These are phyloP conservation scores for Xiphydria camelus DNA, from an alignment of 2,888 invertebrate genomes.

Conservation along the genomic window DNA sequence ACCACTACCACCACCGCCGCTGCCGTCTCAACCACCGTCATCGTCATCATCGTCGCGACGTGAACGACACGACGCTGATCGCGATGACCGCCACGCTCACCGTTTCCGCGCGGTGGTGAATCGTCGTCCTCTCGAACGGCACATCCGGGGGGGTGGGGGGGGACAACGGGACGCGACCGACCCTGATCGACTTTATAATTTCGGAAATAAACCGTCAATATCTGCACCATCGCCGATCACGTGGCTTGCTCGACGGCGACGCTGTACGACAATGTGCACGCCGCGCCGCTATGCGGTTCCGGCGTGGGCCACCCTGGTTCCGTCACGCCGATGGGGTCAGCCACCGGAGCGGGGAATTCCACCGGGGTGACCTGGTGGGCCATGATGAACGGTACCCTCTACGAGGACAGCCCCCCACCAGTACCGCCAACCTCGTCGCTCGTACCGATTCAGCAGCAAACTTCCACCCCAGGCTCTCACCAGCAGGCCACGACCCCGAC, in stretches of 20 bases:
- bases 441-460: conserved; percentile 50
- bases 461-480: conserved; percentile 53
- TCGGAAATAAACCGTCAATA: conserved; percentile 58
- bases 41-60: neutral
- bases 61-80: conserved; percentile 21
- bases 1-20: neutral
- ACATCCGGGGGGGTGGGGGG: neutral
- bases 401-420: conserved; percentile 71
- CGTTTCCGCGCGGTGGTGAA: neutral
- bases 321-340: conserved; percentile 61
- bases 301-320: conserved; percentile 58
- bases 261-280: conserved; percentile 81
- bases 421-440: conserved; percentile 57
- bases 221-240: conserved; percentile 72
- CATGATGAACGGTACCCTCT: conserved; percentile 82
- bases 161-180: conserved; percentile 15
- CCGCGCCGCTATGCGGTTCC: conserved; percentile 65
- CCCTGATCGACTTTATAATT: conserved; percentile 37
- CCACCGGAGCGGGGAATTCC: conserved; percentile 81
- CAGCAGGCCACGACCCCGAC: conserved; percentile 63
- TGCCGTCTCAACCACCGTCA: neutral
- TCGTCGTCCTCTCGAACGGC: neutral
- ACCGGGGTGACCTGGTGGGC: conserved; percentile 83
- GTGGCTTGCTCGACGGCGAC: conserved; percentile 82
- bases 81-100: conserved; percentile 15